Conservation (phyloP, 2,888 invertebrate genomes). For the Eupithecia subfuscata region DNA sequence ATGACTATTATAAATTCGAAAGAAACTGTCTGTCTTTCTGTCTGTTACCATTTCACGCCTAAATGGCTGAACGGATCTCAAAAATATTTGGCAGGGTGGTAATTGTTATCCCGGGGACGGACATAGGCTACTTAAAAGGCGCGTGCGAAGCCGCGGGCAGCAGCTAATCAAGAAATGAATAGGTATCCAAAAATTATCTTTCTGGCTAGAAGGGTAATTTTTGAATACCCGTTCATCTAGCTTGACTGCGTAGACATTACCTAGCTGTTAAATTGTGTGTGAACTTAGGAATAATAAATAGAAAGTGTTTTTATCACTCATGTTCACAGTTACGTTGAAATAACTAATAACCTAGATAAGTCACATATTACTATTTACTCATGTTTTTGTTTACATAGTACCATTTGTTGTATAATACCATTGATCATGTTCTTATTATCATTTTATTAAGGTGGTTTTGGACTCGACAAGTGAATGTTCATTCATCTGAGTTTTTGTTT, state of each 20-base stretch:
- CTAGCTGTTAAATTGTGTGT: neutral
- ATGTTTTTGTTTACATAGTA: conserved; percentile 1
- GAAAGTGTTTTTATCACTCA: neutral
- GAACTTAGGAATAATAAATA: neutral
- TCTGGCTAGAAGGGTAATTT: neutral
- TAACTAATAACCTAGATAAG: conserved; percentile 1
- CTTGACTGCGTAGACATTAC: neutral
- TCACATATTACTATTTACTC: neutral
- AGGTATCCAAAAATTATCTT: neutral
- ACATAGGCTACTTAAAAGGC: no score
- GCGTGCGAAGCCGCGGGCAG: no score
- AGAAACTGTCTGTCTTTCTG: no score
- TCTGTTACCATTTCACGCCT: no score
- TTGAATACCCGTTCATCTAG: neutral
- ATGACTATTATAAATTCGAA: no score
- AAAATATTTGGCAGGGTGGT: no score
- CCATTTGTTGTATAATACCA: neutral
- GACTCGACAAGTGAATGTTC: neutral
- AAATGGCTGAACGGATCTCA: no score
- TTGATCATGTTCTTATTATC: neutral
- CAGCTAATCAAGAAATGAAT: neutral
- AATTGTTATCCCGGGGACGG: no score
- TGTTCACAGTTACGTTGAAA: neutral
- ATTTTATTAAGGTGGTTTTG: neutral
- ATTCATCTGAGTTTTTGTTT: neutral